These are phyloP conservation scores for Linnaemya tessellans DNA, from an alignment of 2,888 invertebrate species.

Conservation along the genomic window DNA sequence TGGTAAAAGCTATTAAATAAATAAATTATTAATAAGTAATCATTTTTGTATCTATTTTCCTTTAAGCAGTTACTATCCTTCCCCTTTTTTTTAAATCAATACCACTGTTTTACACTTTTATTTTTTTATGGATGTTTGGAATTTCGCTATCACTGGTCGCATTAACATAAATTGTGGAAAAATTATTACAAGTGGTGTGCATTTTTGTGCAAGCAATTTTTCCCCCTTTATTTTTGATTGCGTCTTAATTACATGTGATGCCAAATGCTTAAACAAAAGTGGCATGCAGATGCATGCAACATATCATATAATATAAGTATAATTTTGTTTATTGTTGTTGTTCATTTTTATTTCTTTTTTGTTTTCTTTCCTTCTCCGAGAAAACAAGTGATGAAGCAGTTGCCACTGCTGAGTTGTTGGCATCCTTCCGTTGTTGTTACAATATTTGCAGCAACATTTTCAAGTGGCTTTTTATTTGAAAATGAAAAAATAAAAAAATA, in stretches of 20 bases:
- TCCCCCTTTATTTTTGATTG: conserved; percentile 31
- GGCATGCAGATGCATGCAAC: conserved; percentile 40
- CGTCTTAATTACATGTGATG: conserved; percentile 64
- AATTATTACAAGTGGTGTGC: conserved; percentile 72
- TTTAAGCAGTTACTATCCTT: background rate
- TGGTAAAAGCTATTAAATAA: too few relatives aligned
- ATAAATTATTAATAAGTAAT: too few relatives aligned
- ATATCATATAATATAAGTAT: conserved; percentile 55
- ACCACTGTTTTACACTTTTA: background rate
- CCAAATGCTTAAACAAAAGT: conserved; percentile 53
- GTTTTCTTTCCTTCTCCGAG: background rate
- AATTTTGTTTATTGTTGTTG: conserved; percentile 36
- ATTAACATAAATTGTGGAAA: conserved; percentile 42
- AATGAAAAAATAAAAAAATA: conserved; percentile 10
- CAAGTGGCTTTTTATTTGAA: conserved; percentile 61
- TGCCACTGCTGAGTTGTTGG: conserved; percentile 43
- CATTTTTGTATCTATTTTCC: too few relatives aligned
- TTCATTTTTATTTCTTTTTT: conserved; percentile 2
- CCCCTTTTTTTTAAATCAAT: background rate
- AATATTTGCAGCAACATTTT: conserved; percentile 64
- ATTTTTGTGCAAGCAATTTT: conserved; percentile 59
- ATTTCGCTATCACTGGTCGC: conserved; percentile 1
- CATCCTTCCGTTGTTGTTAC: conserved; percentile 58
- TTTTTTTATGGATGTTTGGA: background rate
- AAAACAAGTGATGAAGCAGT: conserved; percentile 17